Conservation (phyloP, 2,797 vertebrate genomes). For the Trematomus bernacchii region DNA sequence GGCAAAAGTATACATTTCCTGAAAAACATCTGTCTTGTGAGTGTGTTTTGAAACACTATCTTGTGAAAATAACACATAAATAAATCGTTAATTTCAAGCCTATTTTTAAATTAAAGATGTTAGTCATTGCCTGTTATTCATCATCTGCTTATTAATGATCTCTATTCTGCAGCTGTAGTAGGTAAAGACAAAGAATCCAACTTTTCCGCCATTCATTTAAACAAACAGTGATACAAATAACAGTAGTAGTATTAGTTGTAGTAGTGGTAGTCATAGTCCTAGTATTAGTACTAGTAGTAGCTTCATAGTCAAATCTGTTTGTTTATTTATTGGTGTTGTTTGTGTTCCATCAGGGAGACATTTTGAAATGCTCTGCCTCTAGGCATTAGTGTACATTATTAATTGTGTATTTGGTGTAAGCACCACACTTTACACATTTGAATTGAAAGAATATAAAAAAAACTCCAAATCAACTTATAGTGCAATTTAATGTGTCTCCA, state of each 20-base stretch:
- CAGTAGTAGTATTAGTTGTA: too few species aligned
- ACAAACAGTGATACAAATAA: background rate
- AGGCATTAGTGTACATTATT: background rate
- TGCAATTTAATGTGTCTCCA: background rate
- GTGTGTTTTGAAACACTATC: conserved; percentile 12
- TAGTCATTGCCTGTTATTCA: conserved; percentile 25
- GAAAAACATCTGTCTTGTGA: background rate
- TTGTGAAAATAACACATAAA: background rate
- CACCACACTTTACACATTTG: background rate
- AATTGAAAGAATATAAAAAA: background rate
- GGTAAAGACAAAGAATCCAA: background rate
- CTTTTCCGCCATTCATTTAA: background rate
- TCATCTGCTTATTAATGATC: background rate
- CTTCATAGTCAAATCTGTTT: too few species aligned
- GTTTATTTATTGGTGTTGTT: too few species aligned
- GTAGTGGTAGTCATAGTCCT: too few species aligned
- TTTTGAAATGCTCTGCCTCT: background rate
- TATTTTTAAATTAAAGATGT: conserved; percentile 15
- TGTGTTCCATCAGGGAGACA: too few species aligned
- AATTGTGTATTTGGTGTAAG: background rate
- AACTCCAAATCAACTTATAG: background rate
- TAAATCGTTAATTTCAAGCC: background rate
- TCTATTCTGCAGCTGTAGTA: conserved; percentile 13
- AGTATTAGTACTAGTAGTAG: too few species aligned
- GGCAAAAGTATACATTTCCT: background rate